Percentiles rank a stretch among this genome's conserved stretches.
Conservation (phyloP, 2,113 vertebrate genomes). For the Equus quagga region DNA sequence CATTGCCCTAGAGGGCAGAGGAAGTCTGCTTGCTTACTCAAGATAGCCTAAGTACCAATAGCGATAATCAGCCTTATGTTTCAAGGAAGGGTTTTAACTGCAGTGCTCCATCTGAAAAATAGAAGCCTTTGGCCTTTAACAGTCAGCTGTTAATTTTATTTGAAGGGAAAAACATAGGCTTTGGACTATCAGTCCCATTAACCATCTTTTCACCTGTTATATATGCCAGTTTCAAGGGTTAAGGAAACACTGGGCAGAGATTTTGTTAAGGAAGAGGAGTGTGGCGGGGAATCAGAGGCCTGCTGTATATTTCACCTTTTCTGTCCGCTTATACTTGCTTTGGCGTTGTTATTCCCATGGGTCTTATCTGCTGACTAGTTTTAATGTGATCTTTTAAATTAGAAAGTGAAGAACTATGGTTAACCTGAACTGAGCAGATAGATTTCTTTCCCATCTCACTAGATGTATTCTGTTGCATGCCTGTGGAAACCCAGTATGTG, state of each 20-base stretch:
- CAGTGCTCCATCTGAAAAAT: background rate
- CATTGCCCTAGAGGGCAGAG: background rate
- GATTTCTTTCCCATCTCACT: conserved; percentile 51
- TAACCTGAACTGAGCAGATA: conserved; percentile 39
- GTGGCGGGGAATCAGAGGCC: background rate
- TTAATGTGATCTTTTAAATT: conserved; percentile 59
- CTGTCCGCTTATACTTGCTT: background rate
- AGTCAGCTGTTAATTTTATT: conserved; percentile 36
- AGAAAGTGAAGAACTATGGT: conserved; percentile 53
- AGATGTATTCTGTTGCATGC: conserved; percentile 47
- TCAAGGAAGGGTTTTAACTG: conserved; percentile 7
- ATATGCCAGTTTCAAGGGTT: background rate
- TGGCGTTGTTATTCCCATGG: background rate
- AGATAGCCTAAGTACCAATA: background rate
- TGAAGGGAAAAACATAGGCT: background rate
- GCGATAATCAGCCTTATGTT: background rate
- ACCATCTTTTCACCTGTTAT: background rate
- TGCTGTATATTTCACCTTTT: background rate
- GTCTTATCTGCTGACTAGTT: background rate
- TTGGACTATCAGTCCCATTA: background rate
- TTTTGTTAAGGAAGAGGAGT: background rate
- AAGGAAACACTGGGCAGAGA: background rate
- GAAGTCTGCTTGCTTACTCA: background rate
- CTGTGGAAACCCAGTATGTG: background rate
- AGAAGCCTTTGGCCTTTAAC: background rate